Conservation (phyloP, 2,888 invertebrate genomes). For the Uloborus plumipes region DNA sequence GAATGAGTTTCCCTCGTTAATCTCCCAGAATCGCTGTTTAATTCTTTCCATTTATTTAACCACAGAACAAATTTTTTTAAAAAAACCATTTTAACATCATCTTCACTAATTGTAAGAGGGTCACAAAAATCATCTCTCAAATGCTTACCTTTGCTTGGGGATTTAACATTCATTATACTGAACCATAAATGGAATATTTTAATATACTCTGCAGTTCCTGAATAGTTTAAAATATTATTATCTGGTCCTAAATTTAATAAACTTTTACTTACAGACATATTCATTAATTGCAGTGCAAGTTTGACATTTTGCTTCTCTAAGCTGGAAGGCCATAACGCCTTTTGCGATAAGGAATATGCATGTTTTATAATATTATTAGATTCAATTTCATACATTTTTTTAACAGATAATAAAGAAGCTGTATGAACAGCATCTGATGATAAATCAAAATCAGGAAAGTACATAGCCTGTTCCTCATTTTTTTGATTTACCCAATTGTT, state of each 20-base stretch:
- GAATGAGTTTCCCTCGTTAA: too few species aligned
- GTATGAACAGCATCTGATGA: neutral
- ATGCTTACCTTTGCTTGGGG: neutral
- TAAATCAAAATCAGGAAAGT: neutral
- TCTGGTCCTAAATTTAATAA: neutral
- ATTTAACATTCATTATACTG: constrained; percentile 5
- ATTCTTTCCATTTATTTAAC: too few species aligned
- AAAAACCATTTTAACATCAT: too few species aligned
- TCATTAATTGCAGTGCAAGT: neutral
- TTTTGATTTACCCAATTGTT: constrained; percentile 26
- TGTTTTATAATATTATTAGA: neutral
- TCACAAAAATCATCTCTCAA: neutral
- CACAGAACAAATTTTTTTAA: too few species aligned
- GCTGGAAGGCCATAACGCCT: constrained; percentile 16
- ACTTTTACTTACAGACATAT: constrained; percentile 2
- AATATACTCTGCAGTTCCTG: neutral
- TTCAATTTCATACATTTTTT: constrained; percentile 10
- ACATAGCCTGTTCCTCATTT: constrained; percentile 6
- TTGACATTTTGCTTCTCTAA: constrained; percentile 14
- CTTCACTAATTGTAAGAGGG: neutral
- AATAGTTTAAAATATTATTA: neutral
- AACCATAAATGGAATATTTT: constrained; percentile 7
- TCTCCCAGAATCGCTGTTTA: too few species aligned
- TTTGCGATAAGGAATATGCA: constrained; percentile 10
- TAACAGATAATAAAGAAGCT: constrained; percentile 2